phyloP scores from a whole-genome alignment of 2,888 invertebrate genomes.

The Polyommatus iphigenia region DNA sequence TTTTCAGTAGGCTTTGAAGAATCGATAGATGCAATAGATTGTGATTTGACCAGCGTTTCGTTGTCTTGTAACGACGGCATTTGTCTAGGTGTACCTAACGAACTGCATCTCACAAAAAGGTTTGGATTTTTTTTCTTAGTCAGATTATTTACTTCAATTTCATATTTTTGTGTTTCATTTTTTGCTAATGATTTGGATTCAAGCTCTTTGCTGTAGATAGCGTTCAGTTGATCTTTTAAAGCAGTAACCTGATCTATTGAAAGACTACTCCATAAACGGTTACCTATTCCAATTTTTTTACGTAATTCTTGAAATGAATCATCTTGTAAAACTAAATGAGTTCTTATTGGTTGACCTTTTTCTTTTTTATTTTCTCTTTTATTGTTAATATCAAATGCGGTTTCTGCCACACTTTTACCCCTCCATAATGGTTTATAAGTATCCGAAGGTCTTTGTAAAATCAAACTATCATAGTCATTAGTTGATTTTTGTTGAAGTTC shows the following conservation, averaged over 20 bases:
- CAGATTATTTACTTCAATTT: slow-evolving; percentile 80
- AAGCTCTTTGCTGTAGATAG: slow-evolving; percentile 86
- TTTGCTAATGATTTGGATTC: slow-evolving; percentile 56
- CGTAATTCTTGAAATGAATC: slow-evolving; percentile 70
- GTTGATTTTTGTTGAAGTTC: slow-evolving; percentile 84
- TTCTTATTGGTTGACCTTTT: slow-evolving; percentile 49
- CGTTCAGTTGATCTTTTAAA: slow-evolving; percentile 88
- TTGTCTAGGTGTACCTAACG: slow-evolving; percentile 71
- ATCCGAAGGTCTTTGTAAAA: slow-evolving; percentile 79
- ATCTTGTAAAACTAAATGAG: slow-evolving; percentile 49
- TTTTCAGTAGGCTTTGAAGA: slow-evolving; percentile 67
- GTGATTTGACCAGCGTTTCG: slow-evolving; percentile 65
- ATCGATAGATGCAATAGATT: slow-evolving; percentile 79
- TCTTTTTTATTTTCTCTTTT: slow-evolving; percentile 73
- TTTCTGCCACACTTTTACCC: slow-evolving; percentile 89
- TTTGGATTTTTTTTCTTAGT: slow-evolving; percentile 58
- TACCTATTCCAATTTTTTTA: slow-evolving; percentile 83
- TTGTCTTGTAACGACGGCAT: slow-evolving; percentile 57
- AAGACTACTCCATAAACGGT: slow-evolving; percentile 89
- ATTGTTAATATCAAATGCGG: slow-evolving; percentile 85
- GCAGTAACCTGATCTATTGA: slow-evolving; percentile 91
- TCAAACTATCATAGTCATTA: slow-evolving; percentile 72
- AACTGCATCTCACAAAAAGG: slow-evolving; percentile 81
- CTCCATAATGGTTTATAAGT: slow-evolving; percentile 91
- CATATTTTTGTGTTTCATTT: slow-evolving; percentile 74